These are phyloP conservation scores for Lingula anatina DNA, from an alignment of 2,888 invertebrate species.

Conservation along the genomic window DNA sequence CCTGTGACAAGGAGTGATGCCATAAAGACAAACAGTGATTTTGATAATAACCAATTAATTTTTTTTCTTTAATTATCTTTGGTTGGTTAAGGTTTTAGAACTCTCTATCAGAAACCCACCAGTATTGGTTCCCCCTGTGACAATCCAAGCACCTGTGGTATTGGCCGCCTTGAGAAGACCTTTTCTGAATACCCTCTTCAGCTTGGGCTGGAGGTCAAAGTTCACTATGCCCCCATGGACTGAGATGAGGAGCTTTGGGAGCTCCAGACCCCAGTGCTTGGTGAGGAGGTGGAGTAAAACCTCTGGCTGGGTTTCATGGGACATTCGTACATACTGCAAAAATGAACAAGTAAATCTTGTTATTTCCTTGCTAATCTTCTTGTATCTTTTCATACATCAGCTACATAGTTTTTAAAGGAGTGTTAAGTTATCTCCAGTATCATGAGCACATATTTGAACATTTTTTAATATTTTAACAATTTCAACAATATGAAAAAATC, in stretches of 20 bases:
- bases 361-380: background rate
- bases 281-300: conserved; percentile 87
- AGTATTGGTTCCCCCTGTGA: conserved; percentile 66
- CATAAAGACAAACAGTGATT: no score
- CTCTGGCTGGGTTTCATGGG: conserved; percentile 85
- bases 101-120: no score
- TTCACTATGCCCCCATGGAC: conserved; percentile 97
- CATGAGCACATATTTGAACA: no score
- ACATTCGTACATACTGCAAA: conserved; percentile 83
- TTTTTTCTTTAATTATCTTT: no score
- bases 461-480: no score
- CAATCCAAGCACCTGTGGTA: conserved; percentile 97
- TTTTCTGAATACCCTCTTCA: conserved; percentile 89
- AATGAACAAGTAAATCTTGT: conserved; percentile 6
- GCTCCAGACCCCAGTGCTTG: conserved; percentile 89
- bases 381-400: background rate
- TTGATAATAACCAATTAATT: no score
- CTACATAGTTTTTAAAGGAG: no score
- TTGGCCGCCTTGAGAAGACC: conserved; percentile 94
- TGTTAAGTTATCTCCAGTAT: no score
- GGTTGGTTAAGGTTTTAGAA: no score
- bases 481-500: no score
- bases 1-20: no score
- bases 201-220: conserved; percentile 91
- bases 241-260: conserved; percentile 94